These are phyloP conservation scores for Enteromius paludinosus DNA, from an alignment of 2,797 vertebrate genomes.

Conservation along the genomic window DNA sequence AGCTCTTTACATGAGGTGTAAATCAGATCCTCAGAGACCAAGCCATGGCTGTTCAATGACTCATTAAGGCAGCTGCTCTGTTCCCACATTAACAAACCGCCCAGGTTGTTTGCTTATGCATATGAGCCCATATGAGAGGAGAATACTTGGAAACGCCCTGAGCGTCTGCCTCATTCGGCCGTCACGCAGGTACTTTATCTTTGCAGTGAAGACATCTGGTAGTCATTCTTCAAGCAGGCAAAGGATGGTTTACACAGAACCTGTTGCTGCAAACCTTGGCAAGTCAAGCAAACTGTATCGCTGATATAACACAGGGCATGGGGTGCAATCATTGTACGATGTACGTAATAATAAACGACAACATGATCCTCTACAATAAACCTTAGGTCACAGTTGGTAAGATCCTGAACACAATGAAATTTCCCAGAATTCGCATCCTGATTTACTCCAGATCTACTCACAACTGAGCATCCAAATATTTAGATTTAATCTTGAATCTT, in stretches of 20 bases:
- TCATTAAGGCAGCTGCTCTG: constrained; percentile 27
- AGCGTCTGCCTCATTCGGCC: constrained; percentile 40
- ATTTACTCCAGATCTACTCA: not conserved
- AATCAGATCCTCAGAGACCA: constrained; percentile 45
- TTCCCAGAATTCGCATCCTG: constrained; percentile 16
- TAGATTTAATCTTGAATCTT: not conserved
- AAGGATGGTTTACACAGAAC: not conserved
- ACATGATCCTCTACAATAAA: constrained; percentile 19
- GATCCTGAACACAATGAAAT: not conserved
- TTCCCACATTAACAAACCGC: constrained; percentile 50
- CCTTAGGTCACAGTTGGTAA: not conserved
- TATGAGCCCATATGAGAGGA: constrained; percentile 31
- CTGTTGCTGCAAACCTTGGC: not conserved
- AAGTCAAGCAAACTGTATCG: not conserved
- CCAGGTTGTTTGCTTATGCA: constrained; percentile 54
- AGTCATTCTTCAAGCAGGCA: not conserved
- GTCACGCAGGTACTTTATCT: constrained; percentile 10
- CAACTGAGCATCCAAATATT: constrained; percentile 11
- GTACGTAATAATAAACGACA: constrained; percentile 11
- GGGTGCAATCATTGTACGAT: constrained; percentile 9
- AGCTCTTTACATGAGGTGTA: constrained; percentile 38
- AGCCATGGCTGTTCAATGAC: constrained; percentile 16
- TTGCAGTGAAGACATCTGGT: constrained; percentile 19
- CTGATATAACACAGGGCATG: not conserved
- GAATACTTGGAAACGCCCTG: constrained; percentile 7